phyloP scores from a whole-genome alignment of 1,140 invertebrate genomes.

The Scaptomyza graminum region DNA sequence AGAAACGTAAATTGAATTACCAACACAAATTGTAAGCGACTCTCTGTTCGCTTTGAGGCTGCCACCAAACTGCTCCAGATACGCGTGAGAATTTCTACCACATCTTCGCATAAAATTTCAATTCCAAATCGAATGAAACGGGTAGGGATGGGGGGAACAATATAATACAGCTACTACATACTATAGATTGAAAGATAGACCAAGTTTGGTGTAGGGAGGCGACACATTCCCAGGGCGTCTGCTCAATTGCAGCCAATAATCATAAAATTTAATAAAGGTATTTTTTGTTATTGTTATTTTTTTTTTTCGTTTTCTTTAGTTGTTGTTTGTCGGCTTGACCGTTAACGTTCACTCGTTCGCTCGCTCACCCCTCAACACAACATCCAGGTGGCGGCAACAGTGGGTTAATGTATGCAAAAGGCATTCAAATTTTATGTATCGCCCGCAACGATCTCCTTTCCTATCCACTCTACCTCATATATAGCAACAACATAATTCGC shows the following conservation, averaged over 20 bases:
- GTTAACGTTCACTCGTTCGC: constrained; percentile 45
- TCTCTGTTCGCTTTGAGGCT: constrained; percentile 18
- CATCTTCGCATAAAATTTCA: constrained; percentile 73
- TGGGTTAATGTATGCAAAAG: constrained; percentile 82
- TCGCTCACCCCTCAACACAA: constrained; percentile 22
- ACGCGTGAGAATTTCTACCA: constrained; percentile 78
- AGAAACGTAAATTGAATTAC: constrained; percentile 79
- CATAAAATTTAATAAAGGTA: constrained; percentile 83
- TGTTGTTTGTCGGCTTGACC: constrained; percentile 51
- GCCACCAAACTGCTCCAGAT: constrained; percentile 71
- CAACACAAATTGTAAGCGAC: constrained; percentile 71
- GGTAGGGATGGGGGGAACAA: neutral
- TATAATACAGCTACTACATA: constrained; percentile 7
- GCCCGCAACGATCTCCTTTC: constrained; percentile 65
- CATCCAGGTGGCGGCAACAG: constrained; percentile 45
- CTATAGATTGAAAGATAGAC: neutral
- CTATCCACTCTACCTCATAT: neutral
- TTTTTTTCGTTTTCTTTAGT: too few relatives aligned
- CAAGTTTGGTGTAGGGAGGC: constrained; percentile 7
- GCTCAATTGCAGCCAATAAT: constrained; percentile 78
- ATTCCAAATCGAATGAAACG: constrained; percentile 53
- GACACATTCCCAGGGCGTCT: constrained; percentile 69
- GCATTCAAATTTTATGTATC: constrained; percentile 83
- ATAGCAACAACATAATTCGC: constrained; percentile 73
- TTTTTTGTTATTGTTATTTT: constrained; percentile 14